Percentiles rank a stretch among this genome's conserved stretches.
These are phyloP conservation scores for Maccullochella peelii DNA, from an alignment of 2,113 vertebrate species.

Conservation along the genomic window DNA sequence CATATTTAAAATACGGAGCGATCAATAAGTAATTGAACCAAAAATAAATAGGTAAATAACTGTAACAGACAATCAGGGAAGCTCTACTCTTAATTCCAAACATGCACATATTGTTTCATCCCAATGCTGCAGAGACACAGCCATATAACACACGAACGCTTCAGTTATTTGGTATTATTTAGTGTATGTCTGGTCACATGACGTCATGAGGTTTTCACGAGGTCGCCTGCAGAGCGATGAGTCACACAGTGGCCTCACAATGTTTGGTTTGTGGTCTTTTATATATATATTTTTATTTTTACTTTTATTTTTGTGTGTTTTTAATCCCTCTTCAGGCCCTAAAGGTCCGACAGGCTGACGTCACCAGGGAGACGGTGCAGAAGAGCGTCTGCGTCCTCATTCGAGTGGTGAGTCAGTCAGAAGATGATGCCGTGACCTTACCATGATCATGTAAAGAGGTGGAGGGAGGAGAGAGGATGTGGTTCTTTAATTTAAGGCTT, in stretches of 20 bases:
- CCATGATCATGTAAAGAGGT: not conserved
- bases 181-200: not conserved
- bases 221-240: not conserved
- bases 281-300: not conserved
- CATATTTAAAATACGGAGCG: no score
- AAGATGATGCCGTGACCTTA: not conserved
- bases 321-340: constrained; percentile 83
- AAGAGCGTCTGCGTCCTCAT: constrained; percentile 99
- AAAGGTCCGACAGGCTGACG: constrained; percentile 96
- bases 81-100: no score
- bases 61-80: no score
- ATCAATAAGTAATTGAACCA: no score
- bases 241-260: not conserved
- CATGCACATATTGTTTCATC: no score
- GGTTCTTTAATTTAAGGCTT: not conserved
- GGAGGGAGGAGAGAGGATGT: not conserved
- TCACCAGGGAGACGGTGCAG: constrained; percentile 98
- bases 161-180: no score
- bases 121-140: no score
- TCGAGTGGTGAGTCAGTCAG: constrained; percentile 90
- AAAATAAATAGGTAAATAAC: no score
- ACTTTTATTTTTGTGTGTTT: not conserved
- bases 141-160: no score
- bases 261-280: not conserved
- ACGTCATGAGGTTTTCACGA: not conserved